A percentile compares a stretch with the other conserved stretches of the same genome.
Evolutionary conservation across 2,888 invertebrate species (phyloP).

Genomic region (Yponomeuta cagnagella): DNA sequence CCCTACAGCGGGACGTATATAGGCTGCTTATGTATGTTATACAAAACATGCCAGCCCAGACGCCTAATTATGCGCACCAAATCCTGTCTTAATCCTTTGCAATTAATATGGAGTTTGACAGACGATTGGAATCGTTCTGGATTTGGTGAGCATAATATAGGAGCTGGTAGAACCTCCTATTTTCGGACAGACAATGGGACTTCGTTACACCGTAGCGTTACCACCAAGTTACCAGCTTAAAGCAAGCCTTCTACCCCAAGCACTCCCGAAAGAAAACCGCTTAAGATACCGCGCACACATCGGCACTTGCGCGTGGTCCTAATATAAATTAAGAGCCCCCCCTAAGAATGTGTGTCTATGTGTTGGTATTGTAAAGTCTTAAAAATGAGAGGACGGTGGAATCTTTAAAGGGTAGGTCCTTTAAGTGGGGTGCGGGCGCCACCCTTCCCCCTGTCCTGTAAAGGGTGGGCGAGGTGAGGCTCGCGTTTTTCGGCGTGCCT

Average conservation of each 20-base stretch:
- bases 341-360: conserved; percentile 50
- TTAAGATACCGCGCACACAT: conserved; percentile 28
- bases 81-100: too few relatives aligned
- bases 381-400: conserved; percentile 73
- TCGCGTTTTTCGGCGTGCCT: conserved; percentile 65
- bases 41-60: too few relatives aligned
- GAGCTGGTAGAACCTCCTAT: too few relatives aligned
- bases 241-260: background rate
- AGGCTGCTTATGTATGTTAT: too few relatives aligned
- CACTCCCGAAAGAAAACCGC: conserved; percentile 34
- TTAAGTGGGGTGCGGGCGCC: conserved; percentile 52
- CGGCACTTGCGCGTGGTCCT: conserved; percentile 27
- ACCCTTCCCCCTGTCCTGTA: conserved; percentile 32
- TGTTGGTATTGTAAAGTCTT: conserved; percentile 74
- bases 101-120: too few relatives aligned
- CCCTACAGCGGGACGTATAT: too few relatives aligned
- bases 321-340: conserved; percentile 62
- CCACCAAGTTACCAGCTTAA: background rate
- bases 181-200: too few relatives aligned
- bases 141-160: too few relatives aligned
- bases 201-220: too few relatives aligned
- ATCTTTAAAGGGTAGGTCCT: conserved; percentile 73
- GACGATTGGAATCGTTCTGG: too few relatives aligned
- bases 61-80: too few relatives aligned
- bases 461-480: conserved; percentile 42